These are phyloP conservation scores for Pitta sordida DNA, from an alignment of 2,113 vertebrate species.

Conservation along the genomic window DNA sequence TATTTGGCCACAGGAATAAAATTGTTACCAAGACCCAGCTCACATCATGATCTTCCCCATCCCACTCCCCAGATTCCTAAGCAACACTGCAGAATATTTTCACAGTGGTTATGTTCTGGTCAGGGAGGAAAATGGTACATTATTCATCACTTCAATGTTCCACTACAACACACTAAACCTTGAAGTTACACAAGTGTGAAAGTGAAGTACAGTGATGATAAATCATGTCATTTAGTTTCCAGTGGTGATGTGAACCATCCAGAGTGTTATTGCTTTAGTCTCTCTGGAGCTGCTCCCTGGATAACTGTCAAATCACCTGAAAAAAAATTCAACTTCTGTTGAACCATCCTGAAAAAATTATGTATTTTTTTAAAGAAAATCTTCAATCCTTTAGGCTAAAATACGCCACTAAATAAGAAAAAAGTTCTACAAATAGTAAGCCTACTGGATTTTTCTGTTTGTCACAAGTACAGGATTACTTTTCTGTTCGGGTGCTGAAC, in stretches of 20 bases:
- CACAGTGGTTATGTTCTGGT: neutral
- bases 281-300: neutral
- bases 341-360: neutral
- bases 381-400: neutral
- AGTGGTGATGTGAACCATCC: neutral
- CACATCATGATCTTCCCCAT: neutral
- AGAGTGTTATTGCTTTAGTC: neutral
- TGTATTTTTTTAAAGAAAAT: neutral
- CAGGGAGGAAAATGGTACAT: neutral
- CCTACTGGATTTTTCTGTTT: neutral
- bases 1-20: neutral
- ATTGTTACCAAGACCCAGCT: neutral
- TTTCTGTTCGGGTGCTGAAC: neutral
- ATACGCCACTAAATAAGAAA: neutral
- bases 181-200: neutral
- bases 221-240: neutral
- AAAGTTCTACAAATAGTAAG: neutral
- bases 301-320: neutral
- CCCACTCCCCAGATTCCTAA: neutral
- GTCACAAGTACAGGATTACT: neutral
- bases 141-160: neutral
- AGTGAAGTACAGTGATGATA: neutral
- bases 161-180: neutral
- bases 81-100: neutral
- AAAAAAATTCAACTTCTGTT: neutral